phyloP scores from a whole-genome alignment of 2,888 invertebrate species.

The Daptonema setosum region DNA sequence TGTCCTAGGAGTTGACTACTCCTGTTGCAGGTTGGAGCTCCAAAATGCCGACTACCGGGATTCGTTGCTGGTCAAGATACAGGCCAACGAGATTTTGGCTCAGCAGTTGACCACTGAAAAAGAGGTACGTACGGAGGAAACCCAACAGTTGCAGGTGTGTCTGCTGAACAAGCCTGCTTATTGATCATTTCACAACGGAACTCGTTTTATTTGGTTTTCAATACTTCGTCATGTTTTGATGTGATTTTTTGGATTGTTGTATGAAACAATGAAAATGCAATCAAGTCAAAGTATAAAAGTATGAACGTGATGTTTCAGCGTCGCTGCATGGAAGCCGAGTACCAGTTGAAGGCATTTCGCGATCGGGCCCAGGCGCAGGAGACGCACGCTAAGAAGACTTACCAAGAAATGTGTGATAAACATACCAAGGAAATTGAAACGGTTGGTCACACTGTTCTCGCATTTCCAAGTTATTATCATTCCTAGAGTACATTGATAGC shows the following conservation, averaged over 20 bases:
- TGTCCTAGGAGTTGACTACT: background rate
- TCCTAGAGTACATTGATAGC: too few species aligned
- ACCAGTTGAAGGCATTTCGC: slow-evolving; percentile 12
- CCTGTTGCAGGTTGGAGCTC: slow-evolving; percentile 12
- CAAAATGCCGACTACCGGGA: slow-evolving; percentile 18
- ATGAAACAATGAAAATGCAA: too few species aligned
- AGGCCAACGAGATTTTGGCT: slow-evolving; percentile 14
- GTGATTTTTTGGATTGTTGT: too few species aligned
- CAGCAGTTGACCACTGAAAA: slow-evolving; percentile 8
- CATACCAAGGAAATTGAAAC: slow-evolving; percentile 5
- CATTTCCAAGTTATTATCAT: too few species aligned
- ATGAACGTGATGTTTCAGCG: too few species aligned
- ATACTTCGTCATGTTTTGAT: too few species aligned
- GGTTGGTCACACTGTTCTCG: too few species aligned
- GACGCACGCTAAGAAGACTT: slow-evolving; percentile 13
- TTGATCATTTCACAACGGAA: too few species aligned
- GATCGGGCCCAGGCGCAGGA: slow-evolving; percentile 17
- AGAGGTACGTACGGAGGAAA: background rate
- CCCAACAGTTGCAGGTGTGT: too few species aligned
- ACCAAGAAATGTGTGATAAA: slow-evolving; percentile 7
- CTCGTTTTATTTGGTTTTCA: too few species aligned
- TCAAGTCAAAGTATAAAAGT: too few species aligned
- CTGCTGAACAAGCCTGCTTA: too few species aligned
- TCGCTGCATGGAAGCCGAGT: slow-evolving; percentile 11
- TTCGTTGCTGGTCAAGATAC: slow-evolving; percentile 13